A percentile compares a stretch with the other conserved stretches of the same genome.
These are phyloP conservation scores for Porites divaricata DNA, from an alignment of 92 coral and sea anemone species.

Conservation along the genomic window DNA sequence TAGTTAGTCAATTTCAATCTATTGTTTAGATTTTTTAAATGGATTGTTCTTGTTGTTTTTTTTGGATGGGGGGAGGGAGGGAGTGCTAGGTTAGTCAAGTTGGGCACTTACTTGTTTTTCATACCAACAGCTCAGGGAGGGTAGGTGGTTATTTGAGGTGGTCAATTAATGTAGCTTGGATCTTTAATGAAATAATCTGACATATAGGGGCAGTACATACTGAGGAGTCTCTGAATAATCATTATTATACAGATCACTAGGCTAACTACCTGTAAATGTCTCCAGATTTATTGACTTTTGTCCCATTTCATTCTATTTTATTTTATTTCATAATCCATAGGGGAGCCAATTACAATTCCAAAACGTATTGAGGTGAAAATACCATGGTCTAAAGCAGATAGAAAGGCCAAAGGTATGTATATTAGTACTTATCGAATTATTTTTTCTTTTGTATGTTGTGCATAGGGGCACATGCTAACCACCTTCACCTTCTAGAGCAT, in stretches of 20 bases:
- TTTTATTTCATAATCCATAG: constrained; percentile 6
- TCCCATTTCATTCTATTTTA: too few species aligned
- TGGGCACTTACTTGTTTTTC: too few species aligned
- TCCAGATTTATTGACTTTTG: not conserved
- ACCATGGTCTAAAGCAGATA: not conserved
- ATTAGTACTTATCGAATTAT: not conserved
- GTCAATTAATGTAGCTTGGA: not conserved
- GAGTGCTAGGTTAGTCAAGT: too few species aligned
- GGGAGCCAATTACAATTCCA: constrained; percentile 29
- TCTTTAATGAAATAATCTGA: not conserved
- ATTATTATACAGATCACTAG: constrained; percentile 12
- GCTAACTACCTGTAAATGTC: constrained; percentile 3
- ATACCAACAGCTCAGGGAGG: not conserved
- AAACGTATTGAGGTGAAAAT: not conserved
- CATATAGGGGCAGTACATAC: not conserved
- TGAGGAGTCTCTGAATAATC: constrained; percentile 1
- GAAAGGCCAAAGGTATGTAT: constrained; percentile 42
- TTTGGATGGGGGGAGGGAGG: too few species aligned
- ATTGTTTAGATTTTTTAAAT: too few species aligned
- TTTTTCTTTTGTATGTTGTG: too few species aligned
- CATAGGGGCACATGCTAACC: too few species aligned
- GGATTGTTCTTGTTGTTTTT: too few species aligned
- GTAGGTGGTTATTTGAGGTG: constrained; percentile 14
- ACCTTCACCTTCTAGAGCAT: too few species aligned
- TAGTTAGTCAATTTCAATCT: too few species aligned